Percentiles rank a stretch among this genome's conserved stretches.
These are phyloP conservation scores for Craseonycteris thonglongyai DNA, from an alignment of 2,113 vertebrate species.

Conservation along the genomic window DNA sequence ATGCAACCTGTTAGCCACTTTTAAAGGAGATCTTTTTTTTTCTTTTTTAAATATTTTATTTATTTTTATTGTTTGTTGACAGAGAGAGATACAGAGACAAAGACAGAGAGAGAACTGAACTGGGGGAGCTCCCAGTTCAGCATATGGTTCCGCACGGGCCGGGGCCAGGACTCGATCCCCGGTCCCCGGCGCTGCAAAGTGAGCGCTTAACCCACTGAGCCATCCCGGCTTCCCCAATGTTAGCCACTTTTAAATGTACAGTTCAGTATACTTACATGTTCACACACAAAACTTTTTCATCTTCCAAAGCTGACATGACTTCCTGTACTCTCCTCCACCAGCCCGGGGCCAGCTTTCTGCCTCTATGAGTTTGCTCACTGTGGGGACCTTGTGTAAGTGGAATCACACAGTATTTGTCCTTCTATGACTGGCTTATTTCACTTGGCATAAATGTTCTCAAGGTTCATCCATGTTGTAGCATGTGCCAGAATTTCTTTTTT, in stretches of 20 bases:
- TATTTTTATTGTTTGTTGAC: too few relatives aligned
- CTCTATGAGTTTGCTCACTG: background rate
- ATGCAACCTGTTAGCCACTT: fast-evolving
- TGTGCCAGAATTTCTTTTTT: background rate
- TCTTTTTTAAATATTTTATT: too few relatives aligned
- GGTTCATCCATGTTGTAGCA: background rate
- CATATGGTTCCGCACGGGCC: too few relatives aligned
- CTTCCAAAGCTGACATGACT: background rate
- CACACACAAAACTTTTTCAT: background rate
- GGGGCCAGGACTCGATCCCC: too few relatives aligned
- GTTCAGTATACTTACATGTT: background rate
- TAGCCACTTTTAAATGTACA: background rate
- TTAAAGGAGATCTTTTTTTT: too few relatives aligned
- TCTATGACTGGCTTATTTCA: background rate
- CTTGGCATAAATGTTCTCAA: background rate
- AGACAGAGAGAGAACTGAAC: too few relatives aligned
- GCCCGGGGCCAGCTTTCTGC: background rate
- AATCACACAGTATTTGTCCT: too few relatives aligned
- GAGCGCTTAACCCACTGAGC: too few relatives aligned
- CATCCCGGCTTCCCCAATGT: too few relatives aligned
- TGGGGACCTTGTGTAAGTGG: background rate
- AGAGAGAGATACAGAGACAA: too few relatives aligned
- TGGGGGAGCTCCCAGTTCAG: too few relatives aligned
- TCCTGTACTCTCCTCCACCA: background rate
- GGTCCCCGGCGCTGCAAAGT: too few relatives aligned